These are phyloP conservation scores for Scylla paramamosain DNA, from an alignment of 1,140 invertebrate genomes.

Conservation along the genomic window DNA sequence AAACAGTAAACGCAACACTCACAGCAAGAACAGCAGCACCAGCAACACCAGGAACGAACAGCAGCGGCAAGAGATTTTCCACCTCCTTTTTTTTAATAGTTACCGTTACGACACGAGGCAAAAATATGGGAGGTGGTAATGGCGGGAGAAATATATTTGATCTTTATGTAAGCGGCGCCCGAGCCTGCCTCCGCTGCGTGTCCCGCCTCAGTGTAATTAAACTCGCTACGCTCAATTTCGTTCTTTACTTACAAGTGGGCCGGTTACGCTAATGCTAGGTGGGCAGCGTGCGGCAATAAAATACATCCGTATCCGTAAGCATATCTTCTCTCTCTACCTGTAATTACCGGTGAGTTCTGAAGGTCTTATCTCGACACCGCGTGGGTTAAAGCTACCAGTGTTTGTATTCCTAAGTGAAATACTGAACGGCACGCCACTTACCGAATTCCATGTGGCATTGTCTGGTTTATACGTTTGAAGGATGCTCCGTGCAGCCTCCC, in stretches of 20 bases:
- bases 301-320: slow-evolving; percentile 46
- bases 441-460: not conserved
- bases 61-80: not conserved
- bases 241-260: slow-evolving; percentile 40
- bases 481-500: not conserved
- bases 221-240: not conserved
- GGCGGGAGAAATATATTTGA: slow-evolving; percentile 13
- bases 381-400: slow-evolving; percentile 45
- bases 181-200: not conserved
- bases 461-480: not conserved
- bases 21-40: not conserved
- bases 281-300: not conserved
- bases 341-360: slow-evolving; percentile 14
- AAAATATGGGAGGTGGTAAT: slow-evolving; percentile 23
- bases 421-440: slow-evolving; percentile 34
- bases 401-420: slow-evolving; percentile 61
- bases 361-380: slow-evolving; percentile 16
- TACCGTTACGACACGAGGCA: not conserved
- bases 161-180: slow-evolving; percentile 10
- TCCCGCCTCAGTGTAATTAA: slow-evolving; percentile 43
- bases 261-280: slow-evolving; percentile 31
- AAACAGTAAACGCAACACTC: not conserved
- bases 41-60: too few species aligned
- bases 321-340: slow-evolving; percentile 31
- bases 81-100: slow-evolving; percentile 13